These are phyloP conservation scores for Adrianichthys oophorus DNA, from an alignment of 2,797 vertebrate genomes.

Conservation along the genomic window DNA sequence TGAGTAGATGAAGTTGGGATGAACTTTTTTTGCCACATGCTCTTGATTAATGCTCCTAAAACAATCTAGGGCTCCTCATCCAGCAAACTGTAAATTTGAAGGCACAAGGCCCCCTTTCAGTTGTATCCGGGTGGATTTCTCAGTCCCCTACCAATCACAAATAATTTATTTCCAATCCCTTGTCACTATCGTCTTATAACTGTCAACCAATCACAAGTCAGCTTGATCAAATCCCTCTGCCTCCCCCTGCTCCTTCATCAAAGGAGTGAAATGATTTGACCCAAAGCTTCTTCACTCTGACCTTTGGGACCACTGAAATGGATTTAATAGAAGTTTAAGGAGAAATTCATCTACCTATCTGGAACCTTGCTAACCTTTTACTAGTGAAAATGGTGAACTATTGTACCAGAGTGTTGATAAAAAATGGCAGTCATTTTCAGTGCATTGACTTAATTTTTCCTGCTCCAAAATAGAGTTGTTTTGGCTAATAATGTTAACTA, in stretches of 20 bases:
- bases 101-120: conserved; percentile 7
- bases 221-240: conserved; percentile 50
- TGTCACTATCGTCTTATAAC: conserved; percentile 52
- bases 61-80: conserved; percentile 41
- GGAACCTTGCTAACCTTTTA: too few species aligned
- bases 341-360: not conserved
- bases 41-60: conserved; percentile 51
- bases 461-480: too few species aligned
- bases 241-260: conserved; percentile 57
- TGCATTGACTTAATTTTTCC: too few species aligned
- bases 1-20: conserved; percentile 61
- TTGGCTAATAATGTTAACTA: too few species aligned
- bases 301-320: conserved; percentile 26
- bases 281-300: conserved; percentile 37
- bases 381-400: too few species aligned
- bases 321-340: not conserved
- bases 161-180: conserved; percentile 46
- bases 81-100: conserved; percentile 43
- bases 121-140: conserved; percentile 29
- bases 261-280: conserved; percentile 20
- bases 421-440: too few species aligned
- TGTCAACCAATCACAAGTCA: conserved; percentile 64
- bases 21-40: conserved; percentile 42
- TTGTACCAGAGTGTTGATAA: too few species aligned
- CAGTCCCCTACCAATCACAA: conserved; percentile 48